These are phyloP conservation scores for Pemphigus obesinymphae DNA, from an alignment of 1,140 invertebrate genomes.

Conservation along the genomic window DNA sequence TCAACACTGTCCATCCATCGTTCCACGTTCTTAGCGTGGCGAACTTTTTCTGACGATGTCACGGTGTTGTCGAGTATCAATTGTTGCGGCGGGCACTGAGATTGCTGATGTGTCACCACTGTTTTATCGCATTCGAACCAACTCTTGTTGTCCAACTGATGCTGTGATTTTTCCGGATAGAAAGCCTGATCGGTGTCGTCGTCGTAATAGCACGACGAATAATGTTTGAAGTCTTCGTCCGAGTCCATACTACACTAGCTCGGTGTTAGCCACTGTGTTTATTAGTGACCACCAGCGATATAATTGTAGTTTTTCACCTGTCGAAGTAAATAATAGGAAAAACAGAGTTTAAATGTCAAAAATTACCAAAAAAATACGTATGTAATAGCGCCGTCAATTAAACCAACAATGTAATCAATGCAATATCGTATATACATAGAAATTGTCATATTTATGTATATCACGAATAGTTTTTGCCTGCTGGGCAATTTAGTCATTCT, in stretches of 20 bases:
- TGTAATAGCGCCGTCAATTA: too few relatives aligned
- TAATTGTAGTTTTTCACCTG: background rate
- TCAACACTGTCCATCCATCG: background rate
- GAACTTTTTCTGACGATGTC: constrained; percentile 2
- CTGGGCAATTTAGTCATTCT: too few relatives aligned
- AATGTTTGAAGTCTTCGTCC: constrained; percentile 33
- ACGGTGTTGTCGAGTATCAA: background rate
- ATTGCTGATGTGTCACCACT: background rate
- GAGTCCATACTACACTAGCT: constrained; percentile 28
- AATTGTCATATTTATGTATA: too few relatives aligned
- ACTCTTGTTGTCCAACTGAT: background rate
- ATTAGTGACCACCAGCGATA: background rate
- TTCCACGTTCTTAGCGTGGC: background rate
- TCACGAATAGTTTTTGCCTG: too few relatives aligned
- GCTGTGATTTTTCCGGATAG: constrained; percentile 14
- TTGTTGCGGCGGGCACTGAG: background rate
- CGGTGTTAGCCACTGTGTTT: background rate
- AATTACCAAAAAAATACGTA: too few relatives aligned
- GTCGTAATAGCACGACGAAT: constrained; percentile 36
- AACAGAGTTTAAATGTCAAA: too few relatives aligned
- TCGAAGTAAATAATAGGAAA: background rate
- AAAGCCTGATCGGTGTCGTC: constrained; percentile 17
- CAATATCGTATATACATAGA: too few relatives aligned
- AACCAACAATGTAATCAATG: too few relatives aligned
- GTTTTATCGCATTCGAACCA: background rate